Conservation (phyloP, 2,113 vertebrate genomes). For the Otus sunia region DNA sequence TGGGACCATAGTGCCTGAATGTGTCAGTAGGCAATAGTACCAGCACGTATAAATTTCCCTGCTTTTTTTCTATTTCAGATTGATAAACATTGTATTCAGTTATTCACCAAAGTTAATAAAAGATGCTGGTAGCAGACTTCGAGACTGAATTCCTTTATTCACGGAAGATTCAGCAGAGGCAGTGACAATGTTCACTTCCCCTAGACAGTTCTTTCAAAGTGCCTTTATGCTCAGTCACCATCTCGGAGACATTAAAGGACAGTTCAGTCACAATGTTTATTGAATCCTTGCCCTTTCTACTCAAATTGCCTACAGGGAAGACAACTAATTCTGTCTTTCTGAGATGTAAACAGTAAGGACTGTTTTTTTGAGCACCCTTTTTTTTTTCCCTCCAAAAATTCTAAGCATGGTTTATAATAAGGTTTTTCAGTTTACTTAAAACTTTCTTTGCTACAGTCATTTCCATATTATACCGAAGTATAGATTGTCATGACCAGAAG, state of each 20-base stretch:
- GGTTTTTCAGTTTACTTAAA: neutral
- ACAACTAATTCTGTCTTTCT: neutral
- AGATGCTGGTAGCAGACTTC: neutral
- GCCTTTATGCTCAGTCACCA: neutral
- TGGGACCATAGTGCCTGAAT: neutral
- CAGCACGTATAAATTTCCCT: neutral
- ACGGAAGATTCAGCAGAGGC: neutral
- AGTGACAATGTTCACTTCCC: neutral
- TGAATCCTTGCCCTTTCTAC: constrained; percentile 39
- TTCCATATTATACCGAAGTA: neutral
- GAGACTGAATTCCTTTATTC: neutral
- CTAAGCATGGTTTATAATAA: neutral
- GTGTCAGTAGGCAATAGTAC: neutral
- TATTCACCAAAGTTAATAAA: neutral
- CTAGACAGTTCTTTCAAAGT: neutral
- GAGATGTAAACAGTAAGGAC: neutral
- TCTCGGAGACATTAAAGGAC: neutral
- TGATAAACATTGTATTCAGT: neutral
- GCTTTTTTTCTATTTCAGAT: neutral
- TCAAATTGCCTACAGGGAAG: neutral
- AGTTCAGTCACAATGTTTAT: constrained; percentile 21
- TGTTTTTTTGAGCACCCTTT: neutral
- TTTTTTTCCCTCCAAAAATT: neutral
- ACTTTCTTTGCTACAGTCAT: neutral
- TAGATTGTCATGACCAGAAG: neutral